Evolutionary conservation across 2,797 vertebrate genomes (phyloP), one percentile per base, ranked within the genome.

Genomic region (Odontamblyopus rebecca): DNA sequence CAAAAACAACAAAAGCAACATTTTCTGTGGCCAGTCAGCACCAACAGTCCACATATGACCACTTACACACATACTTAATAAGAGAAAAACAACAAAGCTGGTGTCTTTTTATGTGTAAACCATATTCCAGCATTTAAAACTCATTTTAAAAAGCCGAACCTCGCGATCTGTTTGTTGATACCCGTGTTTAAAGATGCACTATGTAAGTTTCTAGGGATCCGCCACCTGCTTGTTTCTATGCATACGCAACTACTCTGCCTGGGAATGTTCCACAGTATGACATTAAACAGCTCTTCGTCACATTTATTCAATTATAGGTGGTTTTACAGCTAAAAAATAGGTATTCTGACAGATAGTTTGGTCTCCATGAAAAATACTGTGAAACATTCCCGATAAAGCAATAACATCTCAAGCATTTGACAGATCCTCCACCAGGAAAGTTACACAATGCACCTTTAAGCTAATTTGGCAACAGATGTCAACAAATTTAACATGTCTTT

Each of bases 381-480:
- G 32, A 30, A 30, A 4, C 30, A 30, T 30, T 30, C 4, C 2
- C 2, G 30, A 35, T 35, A 0, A 35, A 35, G 32, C 32, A 35
- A 35, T 35, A 35, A 35, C 32, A 6, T 35, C 6, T 35, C 32
- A 35, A 35, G 32, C 32, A 7, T 35, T 7, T 35, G 32, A 35
- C 32, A 35, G 32, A 35, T 35, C 5, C 32, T 7, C 32, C 32
- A 35, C 32, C 32, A 35, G 5, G 1, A 35, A 38, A 38, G 35
- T 38, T 38, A 38, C 35, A 38, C 35, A 38, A 38, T 38, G 35
- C 35, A 38, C 35, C 35, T 38, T 38, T 9, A 18, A 65, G 35
- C 71, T 30, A 44, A 56, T 87, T 88, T 89, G 84, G 86, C 85
- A 88, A 81, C 60, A 74, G 3, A 51, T 57, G 61, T 71, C 27